Conservation (phyloP, 1,140 invertebrate genomes). For the Tyrophagus putrescentiae region DNA sequence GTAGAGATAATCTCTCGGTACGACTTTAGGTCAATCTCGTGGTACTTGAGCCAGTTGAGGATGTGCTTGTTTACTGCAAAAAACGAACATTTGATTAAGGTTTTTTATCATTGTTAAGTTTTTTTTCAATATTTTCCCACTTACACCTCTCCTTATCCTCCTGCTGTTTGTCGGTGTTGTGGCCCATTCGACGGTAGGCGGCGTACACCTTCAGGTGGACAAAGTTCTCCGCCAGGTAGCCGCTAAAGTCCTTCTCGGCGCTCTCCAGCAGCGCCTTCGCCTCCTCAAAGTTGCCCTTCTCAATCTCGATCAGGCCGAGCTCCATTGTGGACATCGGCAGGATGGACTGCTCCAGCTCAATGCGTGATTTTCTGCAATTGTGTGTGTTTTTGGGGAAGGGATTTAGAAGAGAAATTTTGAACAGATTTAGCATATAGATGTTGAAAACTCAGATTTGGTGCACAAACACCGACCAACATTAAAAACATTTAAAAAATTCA, state of each 20-base stretch:
- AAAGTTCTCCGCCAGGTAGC: slow-evolving; percentile 22
- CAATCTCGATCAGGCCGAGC: slow-evolving; percentile 14
- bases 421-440: neutral
- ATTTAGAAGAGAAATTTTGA: neutral
- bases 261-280: slow-evolving; percentile 60
- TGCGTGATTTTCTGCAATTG: slow-evolving; percentile 6
- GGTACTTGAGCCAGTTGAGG: slow-evolving; percentile 1
- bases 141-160: slow-evolving; percentile 11
- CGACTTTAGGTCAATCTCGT: slow-evolving; percentile 1
- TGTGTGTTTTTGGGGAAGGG: neutral
- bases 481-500: no score
- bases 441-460: neutral
- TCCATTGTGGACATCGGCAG: slow-evolving; percentile 7
- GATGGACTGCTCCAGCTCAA: slow-evolving; percentile 12
- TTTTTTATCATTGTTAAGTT: neutral
- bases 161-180: slow-evolving; percentile 9
- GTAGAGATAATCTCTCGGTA: slow-evolving; percentile 6
- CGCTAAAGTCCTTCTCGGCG: slow-evolving; percentile 44
- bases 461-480: neutral
- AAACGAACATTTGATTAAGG: neutral
- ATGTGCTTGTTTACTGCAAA: slow-evolving; percentile 4
- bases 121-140: no score
- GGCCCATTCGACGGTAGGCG: slow-evolving; percentile 8
- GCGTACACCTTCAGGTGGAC: slow-evolving; percentile 20
- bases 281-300: slow-evolving; percentile 34